Evolutionary conservation across 2,888 invertebrate species (phyloP).

Genomic region (Drosophila percnosoma): DNA sequence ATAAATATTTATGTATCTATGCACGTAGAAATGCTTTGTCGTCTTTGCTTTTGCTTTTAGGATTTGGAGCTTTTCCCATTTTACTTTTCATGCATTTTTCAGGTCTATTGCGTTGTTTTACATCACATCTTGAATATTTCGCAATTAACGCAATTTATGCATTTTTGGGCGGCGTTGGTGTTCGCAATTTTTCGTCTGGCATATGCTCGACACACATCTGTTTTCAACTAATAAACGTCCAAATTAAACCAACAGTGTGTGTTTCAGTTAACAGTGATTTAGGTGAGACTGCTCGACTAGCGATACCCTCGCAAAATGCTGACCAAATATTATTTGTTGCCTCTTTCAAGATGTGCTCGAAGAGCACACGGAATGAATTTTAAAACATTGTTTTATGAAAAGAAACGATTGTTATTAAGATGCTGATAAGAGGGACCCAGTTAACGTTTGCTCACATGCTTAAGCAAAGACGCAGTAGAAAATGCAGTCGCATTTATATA

Average conservation of each 20-base stretch:
- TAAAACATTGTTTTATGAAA: background rate
- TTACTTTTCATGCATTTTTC: constrained; percentile 16
- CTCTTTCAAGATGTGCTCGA: background rate
- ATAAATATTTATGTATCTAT: constrained; percentile 16
- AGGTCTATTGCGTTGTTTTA: constrained; percentile 5
- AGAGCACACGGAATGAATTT: background rate
- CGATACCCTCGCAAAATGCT: background rate
- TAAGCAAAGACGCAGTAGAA: constrained; percentile 1
- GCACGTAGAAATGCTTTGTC: background rate
- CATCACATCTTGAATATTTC: constrained; percentile 2
- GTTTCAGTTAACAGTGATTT: background rate
- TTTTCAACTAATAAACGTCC: background rate
- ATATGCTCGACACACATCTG: constrained; percentile 16
- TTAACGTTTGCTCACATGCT: background rate
- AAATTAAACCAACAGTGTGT: background rate
- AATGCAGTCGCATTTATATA: background rate
- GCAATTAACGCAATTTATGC: constrained; percentile 14
- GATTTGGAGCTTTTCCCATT: constrained; percentile 19
- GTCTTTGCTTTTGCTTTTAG: constrained; percentile 9
- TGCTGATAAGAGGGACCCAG: background rate
- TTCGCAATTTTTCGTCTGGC: constrained; percentile 4
- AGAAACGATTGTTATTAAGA: background rate
- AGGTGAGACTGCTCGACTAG: background rate
- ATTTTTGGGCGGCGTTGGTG: constrained; percentile 6
- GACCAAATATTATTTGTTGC: background rate